Base-by-base conservation (phyloP, 2,888 invertebrate species). In the Anodontia alba region DNA sequence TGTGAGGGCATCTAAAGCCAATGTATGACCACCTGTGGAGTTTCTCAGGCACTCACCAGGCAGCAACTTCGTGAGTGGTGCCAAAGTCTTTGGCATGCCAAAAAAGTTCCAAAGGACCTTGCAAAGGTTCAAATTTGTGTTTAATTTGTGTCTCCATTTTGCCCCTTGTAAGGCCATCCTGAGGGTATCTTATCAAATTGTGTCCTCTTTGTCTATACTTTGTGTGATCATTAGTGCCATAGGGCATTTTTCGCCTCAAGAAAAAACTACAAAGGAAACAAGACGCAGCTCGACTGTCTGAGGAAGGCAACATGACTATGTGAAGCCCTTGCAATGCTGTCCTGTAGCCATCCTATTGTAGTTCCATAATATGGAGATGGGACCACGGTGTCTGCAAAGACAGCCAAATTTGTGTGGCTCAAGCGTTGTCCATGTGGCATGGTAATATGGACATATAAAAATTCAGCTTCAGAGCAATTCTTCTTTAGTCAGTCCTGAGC, bases 31-130 rank as follows among this genome's bases (percentile, higher is more conserved):
- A n/a, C n/a, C n/a, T n/a, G n/a, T n/a, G n/a, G n/a, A n/a, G n/a
- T n/a, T n/a, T n/a, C n/a, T n/a, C n/a, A n/a, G n/a, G n/a, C n/a
- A n/a, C n/a, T n/a, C n/a, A n/a, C n/a, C n/a, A n/a, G 73, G 72
- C 76, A 72, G 75, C 67, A 78, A 78, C 71, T 73, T 81, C 77
- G 78, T 74, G 71, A 81, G 75, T 57, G 78, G 36, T 75, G 54
- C n/a, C n/a, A n/a, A n/a, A n/a, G n/a, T n/a, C n/a, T n/a, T n/a
- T n/a, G n/a, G n/a, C n/a, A n/a, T n/a, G n/a, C n/a, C n/a, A n/a
- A n/a, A 38, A 74, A 57, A 69, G 20, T 69, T 68, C 54, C 76
- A 15, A 26, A 68, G 38, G 42, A 62, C 51, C 68, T 70, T 62
- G 54, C 66, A 29, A 76, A 73, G 62, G 68, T 73, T 76, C 69